phyloP scores from a whole-genome alignment of 1,140 invertebrate genomes.

The Heliconius melpomene region DNA sequence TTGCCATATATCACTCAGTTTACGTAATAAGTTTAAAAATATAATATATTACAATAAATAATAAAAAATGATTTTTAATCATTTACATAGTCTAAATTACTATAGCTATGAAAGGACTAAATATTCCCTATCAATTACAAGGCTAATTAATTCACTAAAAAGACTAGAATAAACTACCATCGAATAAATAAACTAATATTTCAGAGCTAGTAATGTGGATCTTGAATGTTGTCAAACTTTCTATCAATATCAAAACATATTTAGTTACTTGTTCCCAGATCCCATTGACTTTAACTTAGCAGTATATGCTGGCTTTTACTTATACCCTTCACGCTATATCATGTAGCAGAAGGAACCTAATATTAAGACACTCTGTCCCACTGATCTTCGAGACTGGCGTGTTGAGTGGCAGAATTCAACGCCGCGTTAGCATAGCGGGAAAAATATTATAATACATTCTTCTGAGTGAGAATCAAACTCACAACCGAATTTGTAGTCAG shows the following conservation, averaged over 20 bases:
- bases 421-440: too few relatives aligned
- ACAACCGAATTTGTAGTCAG: too few relatives aligned
- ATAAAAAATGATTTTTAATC: too few relatives aligned
- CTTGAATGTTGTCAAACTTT: background rate
- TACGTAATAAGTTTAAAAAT: background rate
- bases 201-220: background rate
- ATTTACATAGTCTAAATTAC: too few relatives aligned
- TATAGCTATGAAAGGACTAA: background rate
- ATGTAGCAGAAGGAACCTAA: background rate
- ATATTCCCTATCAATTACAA: background rate
- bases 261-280: background rate
- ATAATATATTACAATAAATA: background rate
- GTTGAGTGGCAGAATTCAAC: too few relatives aligned
- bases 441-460: too few relatives aligned
- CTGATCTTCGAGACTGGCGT: too few relatives aligned
- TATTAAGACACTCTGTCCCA: too few relatives aligned
- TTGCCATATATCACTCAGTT: background rate
- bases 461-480: too few relatives aligned
- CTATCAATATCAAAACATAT: background rate
- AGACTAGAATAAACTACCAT: conserved; percentile 1
- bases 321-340: background rate
- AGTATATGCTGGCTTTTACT: conserved; percentile 5
- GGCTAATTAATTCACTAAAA: background rate
- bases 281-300: background rate
- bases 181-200: background rate